These are phyloP conservation scores for Brachyhypopomus occidentalis DNA, from an alignment of 2,113 vertebrate genomes.

Conservation along the genomic window DNA sequence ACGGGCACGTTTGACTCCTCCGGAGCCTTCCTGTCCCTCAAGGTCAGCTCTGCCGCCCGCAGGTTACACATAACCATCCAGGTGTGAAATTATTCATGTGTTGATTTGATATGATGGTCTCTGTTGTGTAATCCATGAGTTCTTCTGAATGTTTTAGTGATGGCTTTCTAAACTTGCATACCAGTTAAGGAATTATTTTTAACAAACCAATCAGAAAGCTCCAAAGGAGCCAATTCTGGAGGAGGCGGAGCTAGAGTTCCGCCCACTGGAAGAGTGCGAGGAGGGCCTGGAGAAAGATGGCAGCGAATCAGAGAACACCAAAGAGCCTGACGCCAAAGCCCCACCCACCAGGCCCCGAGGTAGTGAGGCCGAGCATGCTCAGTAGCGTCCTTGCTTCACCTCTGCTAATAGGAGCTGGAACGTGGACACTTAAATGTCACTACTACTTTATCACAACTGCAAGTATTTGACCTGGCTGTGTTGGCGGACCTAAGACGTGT, in stretches of 20 bases:
- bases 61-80: no score
- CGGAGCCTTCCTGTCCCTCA: slow-evolving; percentile 93
- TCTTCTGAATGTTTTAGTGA: background rate
- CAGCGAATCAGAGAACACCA: slow-evolving; percentile 84
- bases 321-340: slow-evolving; percentile 78
- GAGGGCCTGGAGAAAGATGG: slow-evolving; percentile 87
- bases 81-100: no score
- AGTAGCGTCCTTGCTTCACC: background rate
- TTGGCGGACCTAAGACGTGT: background rate
- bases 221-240: slow-evolving; percentile 96
- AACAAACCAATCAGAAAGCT: slow-evolving; percentile 78
- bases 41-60: slow-evolving; percentile 68
- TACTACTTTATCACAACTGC: no score
- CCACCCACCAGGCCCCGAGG: slow-evolving; percentile 72
- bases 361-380: slow-evolving; percentile 58
- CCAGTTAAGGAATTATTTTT: background rate
- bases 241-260: slow-evolving; percentile 95
- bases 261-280: slow-evolving; percentile 87
- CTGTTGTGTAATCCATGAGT: background rate
- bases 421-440: background rate
- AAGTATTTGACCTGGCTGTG: background rate
- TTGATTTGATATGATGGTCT: no score
- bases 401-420: background rate
- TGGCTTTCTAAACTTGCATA: background rate
- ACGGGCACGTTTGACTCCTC: slow-evolving; percentile 98